These are phyloP conservation scores for Hydroisotoma schaefferi DNA, from an alignment of 2,888 invertebrate species.

Conservation along the genomic window DNA sequence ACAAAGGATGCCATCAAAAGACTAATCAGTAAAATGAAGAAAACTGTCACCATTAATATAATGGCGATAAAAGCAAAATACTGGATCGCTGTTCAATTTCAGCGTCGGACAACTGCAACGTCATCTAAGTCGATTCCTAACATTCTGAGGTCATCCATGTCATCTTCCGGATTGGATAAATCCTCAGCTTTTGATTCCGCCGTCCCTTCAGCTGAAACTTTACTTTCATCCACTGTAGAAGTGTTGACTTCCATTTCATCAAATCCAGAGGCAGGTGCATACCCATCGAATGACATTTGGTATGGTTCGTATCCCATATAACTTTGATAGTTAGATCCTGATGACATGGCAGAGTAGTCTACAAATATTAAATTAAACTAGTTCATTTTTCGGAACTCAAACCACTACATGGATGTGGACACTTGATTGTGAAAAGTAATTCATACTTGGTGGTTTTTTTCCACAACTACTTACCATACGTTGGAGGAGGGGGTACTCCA, in stretches of 20 bases:
- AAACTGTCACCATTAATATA: no score
- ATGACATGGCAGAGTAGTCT: not conserved
- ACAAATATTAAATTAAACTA: not conserved
- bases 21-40: no score
- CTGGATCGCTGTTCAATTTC: no score
- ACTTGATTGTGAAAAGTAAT: no score
- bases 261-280: constrained; percentile 36
- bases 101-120: constrained; percentile 57
- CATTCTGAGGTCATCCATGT: constrained; percentile 70
- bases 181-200: constrained; percentile 8
- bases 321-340: constrained; percentile 19
- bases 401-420: not conserved
- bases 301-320: constrained; percentile 40
- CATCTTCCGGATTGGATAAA: constrained; percentile 30
- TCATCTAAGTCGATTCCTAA: constrained; percentile 81
- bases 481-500: constrained; percentile 34
- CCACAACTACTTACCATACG: not conserved
- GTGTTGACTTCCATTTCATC: constrained; percentile 21
- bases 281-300: constrained; percentile 39
- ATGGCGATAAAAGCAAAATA: no score
- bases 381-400: not conserved
- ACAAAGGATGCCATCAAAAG: no score
- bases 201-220: not conserved
- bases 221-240: not conserved
- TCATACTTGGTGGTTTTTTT: not conserved